Evolutionary conservation across 2,797 vertebrate genomes (phyloP), one percentile per base, ranked within the genome.

Genomic region (Tokudaia tokunoshimensis): DNA sequence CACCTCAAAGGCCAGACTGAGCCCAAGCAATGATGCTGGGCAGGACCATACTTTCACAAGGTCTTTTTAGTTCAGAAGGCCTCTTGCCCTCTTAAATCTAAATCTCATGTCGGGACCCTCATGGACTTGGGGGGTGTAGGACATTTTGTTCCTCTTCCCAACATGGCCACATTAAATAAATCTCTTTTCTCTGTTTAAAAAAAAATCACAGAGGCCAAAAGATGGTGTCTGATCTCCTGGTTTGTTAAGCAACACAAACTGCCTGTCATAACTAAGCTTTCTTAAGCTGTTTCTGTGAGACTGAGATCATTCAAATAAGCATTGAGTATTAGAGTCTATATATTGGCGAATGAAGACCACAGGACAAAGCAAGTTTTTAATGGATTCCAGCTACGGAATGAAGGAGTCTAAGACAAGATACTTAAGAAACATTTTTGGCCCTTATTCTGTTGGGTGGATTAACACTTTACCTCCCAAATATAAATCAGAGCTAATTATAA

Each of bases 401-500:
- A 72, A n/a, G 34, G 31, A 50, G 31, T 31, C 61, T 6, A 72
- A 74, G 12, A 76, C n/a, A 75, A 84, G 2, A 80, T 81, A n/a
- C 22, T 14, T n/a, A 3, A 7, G 61, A 79, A 11, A 47, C 31
- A 26, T 12, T 15, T 29, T 6, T 13, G 84, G 31, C 17, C 20
- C 65, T 67, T 26, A 65, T 74, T 89, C 61, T 89, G 3, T 63
- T 59, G 6, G 6, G 78, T 89, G 26, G 7, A 3, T 89, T 86
- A 92, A 81, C 1, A 3, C 20, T 88, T 89, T 67, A 59, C 52
- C 14, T 70, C 74, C 17, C 24, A 22, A 47, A 57, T 78, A 81
- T 29, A 92, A 96, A 81, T 65, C 61, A 47, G 11, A 78, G 4
- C 61, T 82, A 92, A 86, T 87, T 52, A 74, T 41, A 85, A 47